Evolutionary conservation across 2,888 invertebrate genomes (phyloP).

Genomic region (Phragmatobia fuliginosa): DNA sequence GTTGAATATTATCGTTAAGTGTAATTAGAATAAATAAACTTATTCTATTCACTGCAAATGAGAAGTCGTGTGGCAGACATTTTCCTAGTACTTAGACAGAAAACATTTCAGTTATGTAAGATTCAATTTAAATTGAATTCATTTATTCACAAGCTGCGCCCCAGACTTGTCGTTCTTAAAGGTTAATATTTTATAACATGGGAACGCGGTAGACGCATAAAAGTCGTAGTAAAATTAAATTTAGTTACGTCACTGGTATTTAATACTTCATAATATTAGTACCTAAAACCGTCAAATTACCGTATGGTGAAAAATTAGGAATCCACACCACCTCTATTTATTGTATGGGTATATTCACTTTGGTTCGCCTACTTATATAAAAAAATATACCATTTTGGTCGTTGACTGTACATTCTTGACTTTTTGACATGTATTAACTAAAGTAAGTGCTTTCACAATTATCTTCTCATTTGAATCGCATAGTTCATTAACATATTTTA

Average conservation of each 20-base stretch:
- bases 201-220: neutral
- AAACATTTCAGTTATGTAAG: neutral
- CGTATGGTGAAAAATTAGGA: no score
- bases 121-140: neutral
- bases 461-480: neutral
- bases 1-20: neutral
- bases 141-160: neutral
- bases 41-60: constrained; percentile 1
- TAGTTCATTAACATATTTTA: neutral
- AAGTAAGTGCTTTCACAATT: neutral
- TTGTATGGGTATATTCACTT: no score
- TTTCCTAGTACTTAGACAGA: neutral
- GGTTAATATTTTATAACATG: neutral
- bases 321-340: no score
- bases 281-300: no score
- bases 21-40: neutral
- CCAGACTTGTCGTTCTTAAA: constrained; percentile 1
- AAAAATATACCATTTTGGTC: no score
- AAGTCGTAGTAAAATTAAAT: neutral
- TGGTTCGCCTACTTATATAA: no score
- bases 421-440: neutral
- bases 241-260: neutral
- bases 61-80: neutral
- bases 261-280: neutral
- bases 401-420: neutral